A percentile compares a stretch with the other conserved stretches of the same genome.
phyloP scores from a whole-genome alignment of 2,888 invertebrate species.

The Hemaris fuciformis region DNA sequence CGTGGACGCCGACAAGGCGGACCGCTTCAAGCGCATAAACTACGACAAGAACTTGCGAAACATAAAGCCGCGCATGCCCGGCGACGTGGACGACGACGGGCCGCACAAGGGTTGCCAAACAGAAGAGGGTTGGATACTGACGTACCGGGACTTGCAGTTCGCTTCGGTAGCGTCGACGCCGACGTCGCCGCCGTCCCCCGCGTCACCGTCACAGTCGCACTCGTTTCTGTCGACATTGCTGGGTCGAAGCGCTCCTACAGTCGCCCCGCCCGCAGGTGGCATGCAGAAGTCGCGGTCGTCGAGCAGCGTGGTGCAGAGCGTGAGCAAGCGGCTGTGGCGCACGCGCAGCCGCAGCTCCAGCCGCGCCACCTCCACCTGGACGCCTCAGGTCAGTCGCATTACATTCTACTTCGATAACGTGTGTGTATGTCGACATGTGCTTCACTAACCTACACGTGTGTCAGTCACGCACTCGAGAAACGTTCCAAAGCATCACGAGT shows the following conservation, averaged over 20 bases:
- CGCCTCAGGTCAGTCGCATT: constrained; percentile 89
- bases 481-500: background rate
- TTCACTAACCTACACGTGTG: too few species aligned
- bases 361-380: constrained; percentile 86
- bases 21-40: constrained; percentile 92
- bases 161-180: constrained; percentile 68
- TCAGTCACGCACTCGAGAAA: background rate
- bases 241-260: constrained; percentile 58
- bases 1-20: constrained; percentile 89
- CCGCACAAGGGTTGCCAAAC: constrained; percentile 89
- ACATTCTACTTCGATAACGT: constrained; percentile 30
- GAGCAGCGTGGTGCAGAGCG: constrained; percentile 92
- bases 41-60: constrained; percentile 92
- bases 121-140: constrained; percentile 87
- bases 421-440: background rate
- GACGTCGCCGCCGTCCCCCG: constrained; percentile 78
- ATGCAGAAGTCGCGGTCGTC: constrained; percentile 96
- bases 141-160: constrained; percentile 65
- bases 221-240: constrained; percentile 68
- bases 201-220: constrained; percentile 71
- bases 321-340: constrained; percentile 92
- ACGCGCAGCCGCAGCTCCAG: constrained; percentile 92
- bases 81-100: constrained; percentile 90
- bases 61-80: constrained; percentile 89
- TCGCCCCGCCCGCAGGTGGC: constrained; percentile 80